These are phyloP conservation scores for Drosophila biarmipes DNA, from an alignment of 1,140 invertebrate species.

Conservation along the genomic window DNA sequence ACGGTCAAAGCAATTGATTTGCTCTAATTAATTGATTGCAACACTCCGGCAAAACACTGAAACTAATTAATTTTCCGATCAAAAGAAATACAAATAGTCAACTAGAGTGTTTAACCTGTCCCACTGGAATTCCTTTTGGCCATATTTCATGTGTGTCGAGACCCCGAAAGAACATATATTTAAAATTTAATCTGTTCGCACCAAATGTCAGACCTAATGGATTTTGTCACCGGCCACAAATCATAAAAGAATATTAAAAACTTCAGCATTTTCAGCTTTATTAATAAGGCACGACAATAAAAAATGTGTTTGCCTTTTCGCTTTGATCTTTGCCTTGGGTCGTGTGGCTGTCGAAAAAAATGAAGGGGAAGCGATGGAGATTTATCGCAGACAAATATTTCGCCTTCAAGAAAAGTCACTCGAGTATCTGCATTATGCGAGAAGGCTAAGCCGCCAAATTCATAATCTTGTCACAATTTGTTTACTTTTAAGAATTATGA, in stretches of 20 bases:
- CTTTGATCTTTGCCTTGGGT: constrained; percentile 64
- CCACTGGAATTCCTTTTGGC: neutral
- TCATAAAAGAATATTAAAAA: constrained; percentile 61
- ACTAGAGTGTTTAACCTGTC: constrained; percentile 16
- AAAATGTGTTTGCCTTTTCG: constrained; percentile 46
- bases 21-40: constrained; percentile 49
- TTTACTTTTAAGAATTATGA: constrained; percentile 23
- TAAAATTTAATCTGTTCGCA: constrained; percentile 76
- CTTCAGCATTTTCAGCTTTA: constrained; percentile 57
- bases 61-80: constrained; percentile 24
- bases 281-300: constrained; percentile 71
- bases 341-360: constrained; percentile 69
- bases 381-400: constrained; percentile 77
- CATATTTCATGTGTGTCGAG: constrained; percentile 22
- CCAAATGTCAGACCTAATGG: constrained; percentile 73
- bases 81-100: neutral
- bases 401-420: constrained; percentile 58
- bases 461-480: constrained; percentile 24
- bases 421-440: constrained; percentile 51
- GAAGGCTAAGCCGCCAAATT: constrained; percentile 63
- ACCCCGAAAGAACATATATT: constrained; percentile 27
- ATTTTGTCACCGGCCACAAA: constrained; percentile 74
- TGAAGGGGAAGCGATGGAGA: constrained; percentile 47
- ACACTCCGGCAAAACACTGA: constrained; percentile 15
- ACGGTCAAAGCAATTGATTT: constrained; percentile 37